Percentiles rank a stretch among this genome's conserved stretches.
phyloP scores from a whole-genome alignment of 2,888 invertebrate species.

The Scaptodrosophila latifasciaeformis region DNA sequence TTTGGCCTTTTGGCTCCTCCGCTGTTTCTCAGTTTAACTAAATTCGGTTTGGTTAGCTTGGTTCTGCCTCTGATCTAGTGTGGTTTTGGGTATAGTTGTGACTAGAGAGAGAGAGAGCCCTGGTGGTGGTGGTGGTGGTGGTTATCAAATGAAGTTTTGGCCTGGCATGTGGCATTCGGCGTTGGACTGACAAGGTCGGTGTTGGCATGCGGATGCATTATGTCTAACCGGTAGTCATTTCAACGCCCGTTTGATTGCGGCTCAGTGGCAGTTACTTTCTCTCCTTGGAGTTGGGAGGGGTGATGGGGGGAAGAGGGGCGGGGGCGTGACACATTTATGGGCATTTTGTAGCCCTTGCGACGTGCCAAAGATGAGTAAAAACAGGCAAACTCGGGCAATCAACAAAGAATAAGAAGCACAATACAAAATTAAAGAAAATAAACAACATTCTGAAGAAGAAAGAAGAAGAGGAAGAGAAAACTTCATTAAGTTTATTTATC shows the following conservation, averaged over 20 bases:
- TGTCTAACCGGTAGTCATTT: conserved; percentile 67
- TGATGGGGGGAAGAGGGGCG: not conserved
- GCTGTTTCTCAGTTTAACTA: too few species aligned
- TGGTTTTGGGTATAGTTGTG: too few species aligned
- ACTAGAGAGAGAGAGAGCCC: not conserved
- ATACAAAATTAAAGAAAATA: too few species aligned
- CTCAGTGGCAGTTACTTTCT: not conserved
- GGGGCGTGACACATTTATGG: conserved; percentile 63
- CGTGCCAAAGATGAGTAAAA: too few species aligned
- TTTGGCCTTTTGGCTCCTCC: too few species aligned
- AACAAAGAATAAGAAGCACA: too few species aligned
- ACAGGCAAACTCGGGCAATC: too few species aligned
- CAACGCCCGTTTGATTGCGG: conserved; percentile 56
- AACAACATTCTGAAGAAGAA: too few species aligned
- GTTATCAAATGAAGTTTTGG: not conserved
- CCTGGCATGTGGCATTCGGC: conserved; percentile 1
- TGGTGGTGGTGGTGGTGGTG: not conserved
- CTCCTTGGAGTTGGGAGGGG: too few species aligned
- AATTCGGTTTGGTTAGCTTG: too few species aligned
- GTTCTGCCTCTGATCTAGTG: too few species aligned
- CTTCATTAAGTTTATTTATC: conserved; percentile 4
- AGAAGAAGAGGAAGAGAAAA: not conserved
- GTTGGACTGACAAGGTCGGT: not conserved
- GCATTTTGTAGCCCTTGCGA: conserved; percentile 16
- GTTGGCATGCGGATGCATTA: conserved; percentile 48